Conservation (phyloP, 2,888 invertebrate genomes). For the Plebejus argus region DNA sequence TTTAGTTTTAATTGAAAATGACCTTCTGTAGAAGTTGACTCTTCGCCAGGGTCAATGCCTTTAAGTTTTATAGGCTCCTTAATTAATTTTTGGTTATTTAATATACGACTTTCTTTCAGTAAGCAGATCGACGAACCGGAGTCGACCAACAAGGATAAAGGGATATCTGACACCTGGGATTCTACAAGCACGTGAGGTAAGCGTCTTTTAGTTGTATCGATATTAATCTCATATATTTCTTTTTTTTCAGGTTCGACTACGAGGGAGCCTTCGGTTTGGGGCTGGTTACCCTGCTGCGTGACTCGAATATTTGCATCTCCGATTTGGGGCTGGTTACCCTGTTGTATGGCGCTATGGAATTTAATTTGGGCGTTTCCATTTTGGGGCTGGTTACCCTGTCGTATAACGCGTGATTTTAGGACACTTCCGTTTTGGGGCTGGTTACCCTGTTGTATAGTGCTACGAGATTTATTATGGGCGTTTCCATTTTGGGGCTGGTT, state of each 20-base stretch:
- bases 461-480: no score
- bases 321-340: no score
- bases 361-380: constrained; percentile 1
- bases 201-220: constrained; percentile 24
- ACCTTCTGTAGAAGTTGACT: constrained; percentile 33
- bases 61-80: constrained; percentile 36
- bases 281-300: constrained; percentile 12
- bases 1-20: constrained; percentile 39
- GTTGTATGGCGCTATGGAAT: not conserved
- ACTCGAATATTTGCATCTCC: no score
- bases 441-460: no score
- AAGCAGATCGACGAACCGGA: constrained; percentile 38
- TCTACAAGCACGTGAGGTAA: not conserved
- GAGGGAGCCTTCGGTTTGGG: constrained; percentile 6
- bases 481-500: no score
- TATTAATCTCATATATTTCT: constrained; percentile 26
- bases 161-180: constrained; percentile 13
- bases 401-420: no score
- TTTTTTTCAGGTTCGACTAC: not conserved
- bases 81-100: constrained; percentile 21
- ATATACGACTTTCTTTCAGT: constrained; percentile 33
- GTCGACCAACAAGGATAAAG: constrained; percentile 35
- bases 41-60: constrained; percentile 35
- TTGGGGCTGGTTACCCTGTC: constrained; percentile 33
- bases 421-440: no score